Evolutionary conservation across 2,888 invertebrate genomes (phyloP), one percentile per base, ranked within the genome.

Genomic region (Heliconius ismenius): DNA sequence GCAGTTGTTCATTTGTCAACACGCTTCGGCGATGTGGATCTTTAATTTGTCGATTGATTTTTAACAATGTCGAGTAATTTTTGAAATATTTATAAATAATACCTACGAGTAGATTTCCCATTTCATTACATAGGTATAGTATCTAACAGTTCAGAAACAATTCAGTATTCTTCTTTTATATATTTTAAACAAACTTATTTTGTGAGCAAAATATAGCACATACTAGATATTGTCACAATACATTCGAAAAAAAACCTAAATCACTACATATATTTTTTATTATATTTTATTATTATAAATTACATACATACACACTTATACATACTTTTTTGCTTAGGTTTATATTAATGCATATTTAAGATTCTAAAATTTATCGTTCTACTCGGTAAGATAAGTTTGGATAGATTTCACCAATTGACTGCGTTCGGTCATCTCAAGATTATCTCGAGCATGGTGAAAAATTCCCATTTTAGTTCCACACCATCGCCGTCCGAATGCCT

Each of bases 401-500:
- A 84, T 86, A 86, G 84, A 81, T 75, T 79, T 81, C 83, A 80
- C 81, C 81, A 83, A 82, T 84, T 83, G 79, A 75, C 76, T 76
- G 75, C 76, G 78, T 76, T 79, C 78, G 85, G 82, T 84, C 84
- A 86, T 85, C 87, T 87, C 83, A 83, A 91, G 90, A 90, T 91
- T 88, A 92, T 92, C 90, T 87, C 83, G 83, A 84, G 84, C 82
- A 84, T 82, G 85, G 84, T 84, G 84, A 87, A 87, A 89, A 88
- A 90, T 90, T 88, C 86, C 89, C 88, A 89, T 89, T 90, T 88
- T 85, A 89, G 92, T 93, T 93, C 93, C 93, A 89, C 91, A 82
- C 90, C 92, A 92, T 92, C 91, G 89, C 89, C 90, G 82, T 85
- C 89, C 88, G 85, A 91, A 92, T 90, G 90, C 88, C 93, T 93